Evolutionary conservation across 2,888 invertebrate species (phyloP).

Genomic region (Eupeodes luniger): DNA sequence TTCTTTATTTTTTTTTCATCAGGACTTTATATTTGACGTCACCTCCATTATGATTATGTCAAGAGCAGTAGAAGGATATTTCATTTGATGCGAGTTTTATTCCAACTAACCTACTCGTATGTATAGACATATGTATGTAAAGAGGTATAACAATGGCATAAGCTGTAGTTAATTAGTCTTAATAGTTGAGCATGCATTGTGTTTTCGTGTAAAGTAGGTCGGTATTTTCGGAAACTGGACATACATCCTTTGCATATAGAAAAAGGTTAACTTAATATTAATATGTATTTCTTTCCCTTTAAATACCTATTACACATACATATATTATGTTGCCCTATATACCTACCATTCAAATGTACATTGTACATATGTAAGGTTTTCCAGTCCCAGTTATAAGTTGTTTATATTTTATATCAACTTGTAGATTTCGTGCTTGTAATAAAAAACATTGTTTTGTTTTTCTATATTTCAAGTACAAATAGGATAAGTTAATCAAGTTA

Average conservation of each 20-base stretch:
- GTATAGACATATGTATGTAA: background rate
- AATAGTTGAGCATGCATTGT: constrained; percentile 40
- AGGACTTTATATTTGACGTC: constrained; percentile 42
- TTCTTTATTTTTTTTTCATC: constrained; percentile 4
- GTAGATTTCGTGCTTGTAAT: constrained; percentile 12
- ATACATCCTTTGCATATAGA: background rate
- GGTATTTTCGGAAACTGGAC: background rate
- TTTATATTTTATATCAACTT: background rate
- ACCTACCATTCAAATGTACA: background rate
- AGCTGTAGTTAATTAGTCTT: constrained; percentile 56
- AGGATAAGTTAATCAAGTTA: background rate
- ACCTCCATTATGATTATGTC: constrained; percentile 59
- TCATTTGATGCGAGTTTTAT: constrained; percentile 30
- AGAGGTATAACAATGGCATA: constrained; percentile 29
- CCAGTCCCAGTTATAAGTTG: background rate
- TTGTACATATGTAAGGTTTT: background rate
- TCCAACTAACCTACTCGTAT: background rate
- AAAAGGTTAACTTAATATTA: background rate
- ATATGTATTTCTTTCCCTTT: background rate
- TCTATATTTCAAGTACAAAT: background rate
- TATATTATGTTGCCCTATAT: too few relatives aligned
- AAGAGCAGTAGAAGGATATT: constrained; percentile 48
- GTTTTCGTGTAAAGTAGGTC: constrained; percentile 44
- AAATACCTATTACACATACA: too few relatives aligned
- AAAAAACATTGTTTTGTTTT: background rate